These are phyloP conservation scores for Sebastes schlegelii DNA, from an alignment of 2,113 vertebrate species.

Conservation along the genomic window DNA sequence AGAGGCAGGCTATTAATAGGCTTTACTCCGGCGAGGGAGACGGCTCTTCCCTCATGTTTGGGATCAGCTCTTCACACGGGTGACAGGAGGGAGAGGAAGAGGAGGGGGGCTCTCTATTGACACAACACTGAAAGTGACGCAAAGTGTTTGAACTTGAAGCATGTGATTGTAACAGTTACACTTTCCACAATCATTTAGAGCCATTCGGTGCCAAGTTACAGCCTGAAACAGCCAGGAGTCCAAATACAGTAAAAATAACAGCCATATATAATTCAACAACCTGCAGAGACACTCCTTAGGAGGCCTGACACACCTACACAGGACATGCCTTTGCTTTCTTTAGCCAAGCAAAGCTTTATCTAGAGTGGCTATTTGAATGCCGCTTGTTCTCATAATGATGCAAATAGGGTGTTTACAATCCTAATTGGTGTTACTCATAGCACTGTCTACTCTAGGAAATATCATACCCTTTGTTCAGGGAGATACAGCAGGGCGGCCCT, in stretches of 20 bases:
- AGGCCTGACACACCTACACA: constrained; percentile 29
- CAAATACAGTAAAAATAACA: neutral
- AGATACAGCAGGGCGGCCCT: neutral
- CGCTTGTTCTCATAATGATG: neutral
- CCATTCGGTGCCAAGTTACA: neutral
- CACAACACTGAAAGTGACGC: constrained; percentile 60
- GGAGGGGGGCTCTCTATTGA: constrained; percentile 46
- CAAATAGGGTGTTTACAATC: neutral
- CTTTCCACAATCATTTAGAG: neutral
- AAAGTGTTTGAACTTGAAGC: constrained; percentile 37
- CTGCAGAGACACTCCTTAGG: constrained; percentile 17
- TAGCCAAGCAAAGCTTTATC: neutral
- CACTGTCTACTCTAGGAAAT: neutral
- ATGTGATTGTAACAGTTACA: neutral
- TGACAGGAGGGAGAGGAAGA: constrained; percentile 9
- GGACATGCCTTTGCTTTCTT: neutral
- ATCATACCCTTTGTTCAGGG: neutral
- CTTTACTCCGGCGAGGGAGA: constrained; percentile 57
- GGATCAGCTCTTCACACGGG: constrained; percentile 61
- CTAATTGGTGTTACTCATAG: neutral
- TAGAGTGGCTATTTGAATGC: neutral
- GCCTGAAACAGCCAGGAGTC: neutral
- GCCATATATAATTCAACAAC: neutral
- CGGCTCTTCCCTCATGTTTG: constrained; percentile 62
- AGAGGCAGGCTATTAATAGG: constrained; percentile 73